These are phyloP conservation scores for Mellivora capensis DNA, from an alignment of 2,113 vertebrate genomes.

Conservation along the genomic window DNA sequence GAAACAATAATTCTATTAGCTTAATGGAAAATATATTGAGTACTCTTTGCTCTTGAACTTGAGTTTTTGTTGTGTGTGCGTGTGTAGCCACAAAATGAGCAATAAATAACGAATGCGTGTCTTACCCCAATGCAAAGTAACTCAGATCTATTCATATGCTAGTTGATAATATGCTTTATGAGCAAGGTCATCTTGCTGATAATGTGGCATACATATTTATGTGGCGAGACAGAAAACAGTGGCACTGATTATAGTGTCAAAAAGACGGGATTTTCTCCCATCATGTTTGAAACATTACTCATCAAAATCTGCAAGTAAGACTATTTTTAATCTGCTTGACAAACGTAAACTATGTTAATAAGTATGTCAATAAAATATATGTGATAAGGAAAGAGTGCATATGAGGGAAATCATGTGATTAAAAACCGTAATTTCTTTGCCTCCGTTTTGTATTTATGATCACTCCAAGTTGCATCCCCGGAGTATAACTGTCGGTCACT, in stretches of 20 bases:
- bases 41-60: neutral
- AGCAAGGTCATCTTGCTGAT: neutral
- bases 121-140: neutral
- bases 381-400: neutral
- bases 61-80: neutral
- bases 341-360: neutral
- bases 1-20: neutral
- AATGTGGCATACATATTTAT: neutral
- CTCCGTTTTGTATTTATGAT: neutral
- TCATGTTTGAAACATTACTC: neutral
- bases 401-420: neutral
- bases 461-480: neutral
- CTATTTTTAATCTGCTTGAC: neutral
- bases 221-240: neutral
- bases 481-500: neutral
- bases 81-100: neutral
- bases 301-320: neutral
- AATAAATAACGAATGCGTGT: neutral
- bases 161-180: neutral
- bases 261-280: neutral
- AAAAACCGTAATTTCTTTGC: neutral
- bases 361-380: neutral
- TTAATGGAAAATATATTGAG: conserved; percentile 20
- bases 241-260: neutral
- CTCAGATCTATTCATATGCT: neutral